Base-by-base conservation (phyloP, 2,113 vertebrate genomes). In the Sylvilagus bachmani region DNA sequence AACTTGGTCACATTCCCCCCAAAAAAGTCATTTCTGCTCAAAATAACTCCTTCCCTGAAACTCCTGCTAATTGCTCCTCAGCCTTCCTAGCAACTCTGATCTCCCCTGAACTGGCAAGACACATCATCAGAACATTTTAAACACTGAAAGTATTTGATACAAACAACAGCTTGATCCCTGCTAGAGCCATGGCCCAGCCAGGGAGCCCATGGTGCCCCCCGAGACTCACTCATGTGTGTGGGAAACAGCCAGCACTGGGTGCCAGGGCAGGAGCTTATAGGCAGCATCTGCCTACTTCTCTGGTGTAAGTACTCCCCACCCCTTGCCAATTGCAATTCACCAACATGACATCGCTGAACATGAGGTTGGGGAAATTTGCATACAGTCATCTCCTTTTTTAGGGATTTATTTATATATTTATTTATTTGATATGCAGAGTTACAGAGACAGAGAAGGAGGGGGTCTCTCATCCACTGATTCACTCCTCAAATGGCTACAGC, bases 1-100 rank as follows among this genome's bases (percentile, higher is more conserved):
- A 22, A 79, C 10, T 84, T 51, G 6, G 74, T 74, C 33, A 64
- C 24, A 83, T 86, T 79, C 64, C 24, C 12, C 93, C 55, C 6
- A 44, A 14, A 73, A 83, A 21, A 94, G 70, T 77, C 16, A 53
- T 77, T 95, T 79, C 31, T 64, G 70, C 62, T 81, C 58, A 86
- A 75, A 91, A 33, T 82, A 85, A 89, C 80, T 67, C 67, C 38
- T 73, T 94, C 27, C 38, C 10, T 89, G 93, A 64, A 91, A 66
- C 33, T 70, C 19, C 25, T 95, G 62, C 27, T 55, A 61, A 24
- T 64, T 36, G 3, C 29, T 55, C 73, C 14, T 49, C 1, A 9
- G 38, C 27, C 36, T 75, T n/a, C 27, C 62, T 79, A 74, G 8
- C 29, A 71, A 58, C 5, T n/a, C 29, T 44, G 44, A 64, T 29